phyloP scores from a whole-genome alignment of 2,888 invertebrate genomes.

The Platycnemis pennipes region DNA sequence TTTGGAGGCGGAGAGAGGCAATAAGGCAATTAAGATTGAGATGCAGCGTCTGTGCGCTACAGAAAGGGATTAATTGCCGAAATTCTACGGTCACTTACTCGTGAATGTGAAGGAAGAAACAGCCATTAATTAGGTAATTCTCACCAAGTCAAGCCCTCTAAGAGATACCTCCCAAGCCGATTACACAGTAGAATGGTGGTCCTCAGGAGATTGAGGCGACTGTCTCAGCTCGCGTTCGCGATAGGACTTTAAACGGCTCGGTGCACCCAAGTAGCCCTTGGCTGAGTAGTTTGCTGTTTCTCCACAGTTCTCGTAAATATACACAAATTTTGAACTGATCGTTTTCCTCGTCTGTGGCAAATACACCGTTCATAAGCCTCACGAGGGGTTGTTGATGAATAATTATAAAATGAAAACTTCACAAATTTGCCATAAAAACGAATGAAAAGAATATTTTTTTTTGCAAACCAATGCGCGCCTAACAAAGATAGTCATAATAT shows the following conservation, averaged over 20 bases:
- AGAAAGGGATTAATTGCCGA: constrained; percentile 31
- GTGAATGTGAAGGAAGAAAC: constrained; percentile 37
- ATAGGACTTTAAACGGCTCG: constrained; percentile 20
- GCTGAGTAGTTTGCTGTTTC: constrained; percentile 23
- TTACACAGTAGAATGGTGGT: constrained; percentile 45
- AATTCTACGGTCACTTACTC: constrained; percentile 42
- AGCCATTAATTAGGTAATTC: constrained; percentile 56
- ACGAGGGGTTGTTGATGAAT: no score
- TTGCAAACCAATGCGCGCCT: no score
- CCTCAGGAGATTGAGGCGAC: constrained; percentile 25
- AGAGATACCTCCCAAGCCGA: constrained; percentile 61
- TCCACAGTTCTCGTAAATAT: no score
- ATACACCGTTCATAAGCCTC: no score
- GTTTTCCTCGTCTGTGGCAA: no score
- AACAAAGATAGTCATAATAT: no score
- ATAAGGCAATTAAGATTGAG: neutral
- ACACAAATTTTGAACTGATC: no score
- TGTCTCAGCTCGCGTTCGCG: constrained; percentile 37
- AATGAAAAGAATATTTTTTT: no score
- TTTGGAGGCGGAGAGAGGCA: neutral
- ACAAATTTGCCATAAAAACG: no score
- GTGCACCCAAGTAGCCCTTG: neutral
- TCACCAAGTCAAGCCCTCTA: constrained; percentile 21
- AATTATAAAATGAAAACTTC: no score
- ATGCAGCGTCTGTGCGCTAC: neutral